Conservation (phyloP, 2,888 invertebrate species). For the Lasioglossum leucozonium region DNA sequence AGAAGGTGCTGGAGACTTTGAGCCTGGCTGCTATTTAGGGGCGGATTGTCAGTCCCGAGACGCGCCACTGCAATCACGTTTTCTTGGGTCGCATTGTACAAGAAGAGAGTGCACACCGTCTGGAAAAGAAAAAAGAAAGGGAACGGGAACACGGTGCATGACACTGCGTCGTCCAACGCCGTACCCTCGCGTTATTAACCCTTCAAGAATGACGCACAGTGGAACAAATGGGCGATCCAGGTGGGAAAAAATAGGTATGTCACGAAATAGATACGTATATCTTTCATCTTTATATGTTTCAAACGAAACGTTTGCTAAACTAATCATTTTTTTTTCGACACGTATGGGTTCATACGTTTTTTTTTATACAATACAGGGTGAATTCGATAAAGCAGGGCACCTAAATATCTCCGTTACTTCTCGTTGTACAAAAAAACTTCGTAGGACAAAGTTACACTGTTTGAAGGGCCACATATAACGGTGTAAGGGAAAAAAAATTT, state of each 20-base stretch:
- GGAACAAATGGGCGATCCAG: not conserved
- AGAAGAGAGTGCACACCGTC: conserved; percentile 93
- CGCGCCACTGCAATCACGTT: conserved; percentile 95
- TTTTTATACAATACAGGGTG: no score
- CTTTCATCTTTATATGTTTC: no score
- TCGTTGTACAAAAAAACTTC: no score
- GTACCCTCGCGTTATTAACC: conserved; percentile 59
- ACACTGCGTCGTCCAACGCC: conserved; percentile 44
- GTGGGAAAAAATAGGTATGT: not conserved
- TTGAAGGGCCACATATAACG: no score
- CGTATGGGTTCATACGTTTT: no score
- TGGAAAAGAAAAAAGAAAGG: conserved; percentile 84
- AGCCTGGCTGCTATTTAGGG: conserved; percentile 85
- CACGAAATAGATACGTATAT: no score
- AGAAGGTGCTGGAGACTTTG: conserved; percentile 85
- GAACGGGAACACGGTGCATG: conserved; percentile 26
- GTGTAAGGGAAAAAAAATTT: no score
- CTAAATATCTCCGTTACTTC: no score
- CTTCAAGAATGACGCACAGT: not conserved
- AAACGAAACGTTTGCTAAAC: no score
- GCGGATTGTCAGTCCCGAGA: conserved; percentile 87
- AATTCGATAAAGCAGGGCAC: no score
- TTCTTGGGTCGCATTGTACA: conserved; percentile 94
- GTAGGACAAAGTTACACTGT: no score
- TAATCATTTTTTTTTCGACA: no score